Percentiles rank a stretch among this genome's conserved stretches.
Evolutionary conservation across 1,140 invertebrate species (phyloP).

Genomic region (Bombyx mori): DNA sequence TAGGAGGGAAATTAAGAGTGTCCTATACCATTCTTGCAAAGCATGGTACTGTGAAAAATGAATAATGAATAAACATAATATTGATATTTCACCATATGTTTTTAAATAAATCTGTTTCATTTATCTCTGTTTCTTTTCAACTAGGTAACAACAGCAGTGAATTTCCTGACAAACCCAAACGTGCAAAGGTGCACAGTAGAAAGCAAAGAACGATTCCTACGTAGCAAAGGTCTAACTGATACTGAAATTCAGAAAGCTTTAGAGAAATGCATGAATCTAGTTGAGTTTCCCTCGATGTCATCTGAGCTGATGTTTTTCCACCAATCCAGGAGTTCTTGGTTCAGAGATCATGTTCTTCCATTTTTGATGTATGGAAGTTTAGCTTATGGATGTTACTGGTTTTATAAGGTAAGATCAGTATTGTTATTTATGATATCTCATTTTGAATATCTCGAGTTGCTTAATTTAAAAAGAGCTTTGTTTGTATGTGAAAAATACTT

Average conservation of each 20-base stretch:
- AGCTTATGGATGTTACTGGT: slow-evolving; percentile 79
- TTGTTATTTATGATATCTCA: too few species aligned
- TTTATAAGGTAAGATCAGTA: slow-evolving; percentile 76
- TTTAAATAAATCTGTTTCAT: too few species aligned
- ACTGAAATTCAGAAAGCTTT: slow-evolving; percentile 83
- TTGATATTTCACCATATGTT: too few species aligned
- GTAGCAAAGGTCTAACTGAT: slow-evolving; percentile 85
- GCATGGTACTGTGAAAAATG: too few species aligned
- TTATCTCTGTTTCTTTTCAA: neutral
- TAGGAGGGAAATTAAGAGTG: too few species aligned
- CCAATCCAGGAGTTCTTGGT: slow-evolving; percentile 66
- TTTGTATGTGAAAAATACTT: too few species aligned
- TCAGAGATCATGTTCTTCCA: slow-evolving; percentile 79
- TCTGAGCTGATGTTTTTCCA: slow-evolving; percentile 60
- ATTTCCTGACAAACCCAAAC: slow-evolving; percentile 88
- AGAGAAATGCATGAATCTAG: slow-evolving; percentile 64
- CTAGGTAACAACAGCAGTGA: slow-evolving; percentile 87
- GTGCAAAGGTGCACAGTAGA: slow-evolving; percentile 80
- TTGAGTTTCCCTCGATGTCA: slow-evolving; percentile 47
- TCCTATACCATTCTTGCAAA: too few species aligned
- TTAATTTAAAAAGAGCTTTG: too few species aligned
- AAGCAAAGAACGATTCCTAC: slow-evolving; percentile 85
- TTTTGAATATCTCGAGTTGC: too few species aligned
- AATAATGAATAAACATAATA: too few species aligned
- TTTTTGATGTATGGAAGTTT: slow-evolving; percentile 79